Percentiles rank a stretch among this genome's conserved stretches.
phyloP scores from a whole-genome alignment of 2,888 invertebrate species.

The Fabriciana adippe region DNA sequence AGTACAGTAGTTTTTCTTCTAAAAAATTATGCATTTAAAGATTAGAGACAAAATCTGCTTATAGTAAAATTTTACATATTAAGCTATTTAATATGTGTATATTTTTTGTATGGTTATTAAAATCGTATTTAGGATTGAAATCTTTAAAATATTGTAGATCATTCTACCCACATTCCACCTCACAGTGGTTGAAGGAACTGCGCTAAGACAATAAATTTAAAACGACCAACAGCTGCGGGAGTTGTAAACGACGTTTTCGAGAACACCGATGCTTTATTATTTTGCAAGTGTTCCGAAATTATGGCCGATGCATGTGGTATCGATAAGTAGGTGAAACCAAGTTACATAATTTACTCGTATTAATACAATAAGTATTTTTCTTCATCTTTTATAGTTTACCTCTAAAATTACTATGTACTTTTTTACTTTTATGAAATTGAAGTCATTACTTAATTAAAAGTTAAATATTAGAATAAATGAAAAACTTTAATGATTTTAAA shows the following conservation, averaged over 20 bases:
- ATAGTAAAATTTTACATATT: not conserved
- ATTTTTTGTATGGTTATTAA: not conserved
- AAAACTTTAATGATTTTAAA: too few relatives aligned
- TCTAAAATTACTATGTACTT: too few relatives aligned
- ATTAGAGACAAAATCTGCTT: too few relatives aligned
- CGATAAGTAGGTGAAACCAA: constrained; percentile 46
- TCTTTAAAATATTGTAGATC: constrained; percentile 22
- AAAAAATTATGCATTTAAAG: too few relatives aligned
- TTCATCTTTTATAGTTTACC: not conserved
- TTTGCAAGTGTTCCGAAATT: constrained; percentile 63
- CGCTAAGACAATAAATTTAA: constrained; percentile 46
- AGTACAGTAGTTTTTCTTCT: too few relatives aligned
- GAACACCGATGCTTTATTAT: constrained; percentile 70
- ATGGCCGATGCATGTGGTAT: constrained; percentile 60
- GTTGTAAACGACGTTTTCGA: constrained; percentile 60
- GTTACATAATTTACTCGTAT: constrained; percentile 24
- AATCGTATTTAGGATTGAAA: not conserved
- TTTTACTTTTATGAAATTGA: too few relatives aligned
- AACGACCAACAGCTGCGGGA: constrained; percentile 64
- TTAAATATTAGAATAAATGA: too few relatives aligned
- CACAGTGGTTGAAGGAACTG: constrained; percentile 36
- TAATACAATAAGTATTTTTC: not conserved
- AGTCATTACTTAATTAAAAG: too few relatives aligned
- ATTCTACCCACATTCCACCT: constrained; percentile 21
- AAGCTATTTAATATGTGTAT: not conserved